Percentiles rank a stretch among this genome's conserved stretches.
These are phyloP conservation scores for Jaculus jaculus DNA, from an alignment of 2,113 vertebrate genomes.

Conservation along the genomic window DNA sequence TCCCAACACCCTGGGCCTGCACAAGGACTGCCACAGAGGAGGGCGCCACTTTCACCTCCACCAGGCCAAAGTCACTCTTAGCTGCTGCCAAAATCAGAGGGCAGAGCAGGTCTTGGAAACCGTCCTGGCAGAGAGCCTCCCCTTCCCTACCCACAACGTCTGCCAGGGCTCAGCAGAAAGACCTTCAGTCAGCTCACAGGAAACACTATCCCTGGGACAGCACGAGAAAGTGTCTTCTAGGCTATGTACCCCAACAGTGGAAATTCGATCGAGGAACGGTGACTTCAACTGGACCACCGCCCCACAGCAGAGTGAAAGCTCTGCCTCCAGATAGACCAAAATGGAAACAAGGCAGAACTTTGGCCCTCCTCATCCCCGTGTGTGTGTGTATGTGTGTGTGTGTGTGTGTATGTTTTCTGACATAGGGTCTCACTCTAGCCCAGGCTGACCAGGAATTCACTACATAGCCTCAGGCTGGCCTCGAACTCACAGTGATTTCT, in stretches of 20 bases:
- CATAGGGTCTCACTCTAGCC: no score
- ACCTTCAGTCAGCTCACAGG: background rate
- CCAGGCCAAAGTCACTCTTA: no score
- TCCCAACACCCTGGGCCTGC: background rate
- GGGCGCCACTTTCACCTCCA: background rate
- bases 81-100: background rate
- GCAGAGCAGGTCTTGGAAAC: background rate
- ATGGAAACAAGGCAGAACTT: background rate
- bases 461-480: no score
- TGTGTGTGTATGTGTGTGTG: no score
- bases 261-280: background rate
- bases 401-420: no score
- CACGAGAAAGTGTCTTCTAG: background rate
- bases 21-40: background rate
- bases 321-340: background rate
- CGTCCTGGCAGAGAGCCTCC: background rate
- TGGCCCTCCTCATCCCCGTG: background rate
- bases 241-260: background rate
- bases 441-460: no score
- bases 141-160: background rate
- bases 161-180: background rate
- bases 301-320: background rate
- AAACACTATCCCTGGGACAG: background rate
- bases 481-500: no score
- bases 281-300: background rate